These are phyloP conservation scores for Trypoxylus dichotomus DNA, from an alignment of 1,140 invertebrate species.

Conservation along the genomic window DNA sequence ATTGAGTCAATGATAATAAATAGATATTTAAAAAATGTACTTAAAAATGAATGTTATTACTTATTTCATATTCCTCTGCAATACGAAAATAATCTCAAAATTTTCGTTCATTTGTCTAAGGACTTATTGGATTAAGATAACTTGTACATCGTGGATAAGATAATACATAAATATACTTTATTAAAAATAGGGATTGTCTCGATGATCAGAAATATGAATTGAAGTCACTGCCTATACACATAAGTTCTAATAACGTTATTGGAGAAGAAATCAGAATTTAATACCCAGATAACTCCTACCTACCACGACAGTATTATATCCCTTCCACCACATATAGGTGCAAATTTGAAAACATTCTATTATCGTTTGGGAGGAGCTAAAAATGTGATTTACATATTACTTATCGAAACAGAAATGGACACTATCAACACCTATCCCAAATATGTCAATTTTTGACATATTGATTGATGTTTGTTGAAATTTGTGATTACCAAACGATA, in stretches of 20 bases:
- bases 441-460: conserved; percentile 19
- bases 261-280: conserved; percentile 8
- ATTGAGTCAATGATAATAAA: background rate
- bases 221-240: background rate
- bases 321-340: background rate
- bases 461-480: conserved; percentile 23
- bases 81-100: background rate
- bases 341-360: background rate
- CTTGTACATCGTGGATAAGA: background rate
- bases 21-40: background rate
- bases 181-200: conserved; percentile 1
- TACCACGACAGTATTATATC: background rate
- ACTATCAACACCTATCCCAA: background rate
- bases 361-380: conserved; percentile 6
- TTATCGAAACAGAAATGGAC: conserved; percentile 13
- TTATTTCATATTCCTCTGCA: background rate
- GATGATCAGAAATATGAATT: background rate
- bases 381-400: background rate
- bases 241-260: background rate
- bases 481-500: conserved; percentile 10
- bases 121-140: conserved; percentile 3
- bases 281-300: conserved; percentile 4
- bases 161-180: conserved; percentile 8
- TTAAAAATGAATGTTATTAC: background rate
- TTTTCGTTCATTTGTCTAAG: conserved; percentile 2